A percentile compares a stretch with the other conserved stretches of the same genome.
phyloP scores from a whole-genome alignment of 2,797 vertebrate species.

The Falco rusticolus region DNA sequence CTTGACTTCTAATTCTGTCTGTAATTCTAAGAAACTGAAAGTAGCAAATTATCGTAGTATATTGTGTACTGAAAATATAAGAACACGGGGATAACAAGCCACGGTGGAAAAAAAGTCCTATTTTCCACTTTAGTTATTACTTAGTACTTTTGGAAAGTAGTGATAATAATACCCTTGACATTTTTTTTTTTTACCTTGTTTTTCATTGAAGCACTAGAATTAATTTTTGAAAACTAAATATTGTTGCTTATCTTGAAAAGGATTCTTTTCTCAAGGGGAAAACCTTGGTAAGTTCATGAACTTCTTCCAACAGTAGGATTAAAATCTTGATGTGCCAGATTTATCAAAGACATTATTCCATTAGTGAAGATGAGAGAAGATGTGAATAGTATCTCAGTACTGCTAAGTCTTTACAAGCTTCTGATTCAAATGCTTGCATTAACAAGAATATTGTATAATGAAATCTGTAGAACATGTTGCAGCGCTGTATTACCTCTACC shows the following conservation, averaged over 20 bases:
- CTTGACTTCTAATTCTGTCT: not conserved
- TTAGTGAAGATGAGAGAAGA: conserved; percentile 13
- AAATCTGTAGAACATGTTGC: not conserved
- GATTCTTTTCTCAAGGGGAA: conserved; percentile 12
- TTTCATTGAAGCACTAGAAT: not conserved
- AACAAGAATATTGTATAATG: not conserved
- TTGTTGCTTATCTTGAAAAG: not conserved
- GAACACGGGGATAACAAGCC: not conserved
- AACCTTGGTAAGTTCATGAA: conserved; percentile 50
- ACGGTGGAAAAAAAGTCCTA: not conserved
- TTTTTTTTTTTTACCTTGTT: not conserved
- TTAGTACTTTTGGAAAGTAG: not conserved
- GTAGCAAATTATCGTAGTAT: not conserved
- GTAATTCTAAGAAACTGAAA: not conserved
- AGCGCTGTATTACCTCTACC: not conserved
- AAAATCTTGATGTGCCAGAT: conserved; percentile 1
- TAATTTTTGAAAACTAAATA: not conserved
- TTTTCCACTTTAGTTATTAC: not conserved
- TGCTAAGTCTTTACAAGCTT: conserved; percentile 38
- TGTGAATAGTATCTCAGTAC: not conserved
- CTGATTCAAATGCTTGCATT: conserved; percentile 13
- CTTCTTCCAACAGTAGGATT: conserved; percentile 19
- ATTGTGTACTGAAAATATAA: not conserved
- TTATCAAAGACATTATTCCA: conserved; percentile 23
- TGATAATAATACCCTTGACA: not conserved